Evolutionary conservation across 1,140 invertebrate species (phyloP), one percentile per base, ranked within the genome.

Genomic region (Cephus cinctus): DNA sequence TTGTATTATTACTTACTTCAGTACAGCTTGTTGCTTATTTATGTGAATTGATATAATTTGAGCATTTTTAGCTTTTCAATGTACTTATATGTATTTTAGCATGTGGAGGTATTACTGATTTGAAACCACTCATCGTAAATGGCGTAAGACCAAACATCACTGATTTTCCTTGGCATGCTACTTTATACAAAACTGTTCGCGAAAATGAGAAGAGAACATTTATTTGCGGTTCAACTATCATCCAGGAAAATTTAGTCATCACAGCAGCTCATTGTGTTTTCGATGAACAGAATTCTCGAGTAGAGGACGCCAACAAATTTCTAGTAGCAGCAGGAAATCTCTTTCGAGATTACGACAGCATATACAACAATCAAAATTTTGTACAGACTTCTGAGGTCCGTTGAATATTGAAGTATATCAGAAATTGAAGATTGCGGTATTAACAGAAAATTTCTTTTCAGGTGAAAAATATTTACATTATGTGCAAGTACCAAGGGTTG

Each of bases 211-310:
- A 52, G 11, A 74, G 73, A 38, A 20, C 59, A 30, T 75, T 68
- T 21, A 60, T 63, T 14, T 77, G 75, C 35, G 73, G 73, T 15
- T 69, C 71, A 14, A 67, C 72, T 4, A 71, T 77, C 11, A 67
- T 77, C 20, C 55, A 59, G 6, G 47, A 61, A 0, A 52, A 65
- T 53, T 40, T 77, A 2, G 39, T 77, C 5, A 50, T 76, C 14
- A 77, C 73, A 3, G 75, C 75, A 4, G 73, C 75, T 0, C 75
- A 77, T 51, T 77, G 73, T 46, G 61, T 77, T 9, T 76, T 52
- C 30, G 52, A 72, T n/a, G 65, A 69, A 23, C 19, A 1, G 1
- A 19, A 4, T 4, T 47, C 43, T 38, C 34, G 14, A 20, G 25
- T 57, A 0, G 16, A 60, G 0, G 35, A 56, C 19, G 34, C 67